Evolutionary conservation across 2,113 vertebrate species (phyloP).

Genomic region (Chionomys nivalis): DNA sequence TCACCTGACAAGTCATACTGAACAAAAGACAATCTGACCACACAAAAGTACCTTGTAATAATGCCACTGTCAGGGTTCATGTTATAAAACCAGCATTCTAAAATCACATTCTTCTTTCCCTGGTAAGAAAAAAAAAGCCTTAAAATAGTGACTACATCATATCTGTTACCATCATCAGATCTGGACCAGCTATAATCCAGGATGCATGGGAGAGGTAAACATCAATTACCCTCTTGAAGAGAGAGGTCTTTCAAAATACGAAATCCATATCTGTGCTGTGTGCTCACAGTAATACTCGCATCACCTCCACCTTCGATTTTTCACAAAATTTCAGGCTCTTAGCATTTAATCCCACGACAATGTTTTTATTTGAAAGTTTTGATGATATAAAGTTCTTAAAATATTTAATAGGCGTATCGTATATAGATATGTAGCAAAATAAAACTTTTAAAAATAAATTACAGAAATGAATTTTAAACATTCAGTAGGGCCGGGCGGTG

Average conservation of each 20-base stretch:
- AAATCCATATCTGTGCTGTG: background rate
- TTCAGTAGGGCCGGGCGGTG: too few species aligned
- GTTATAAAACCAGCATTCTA: background rate
- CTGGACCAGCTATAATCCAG: background rate
- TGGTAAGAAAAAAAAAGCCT: background rate
- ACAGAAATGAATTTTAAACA: slow-evolving; percentile 41
- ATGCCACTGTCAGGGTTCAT: background rate
- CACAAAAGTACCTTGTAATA: background rate
- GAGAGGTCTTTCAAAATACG: background rate
- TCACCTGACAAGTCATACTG: background rate
- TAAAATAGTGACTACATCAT: slow-evolving; percentile 12
- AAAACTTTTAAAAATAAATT: slow-evolving; percentile 45
- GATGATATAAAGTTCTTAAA: background rate
- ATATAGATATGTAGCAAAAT: background rate
- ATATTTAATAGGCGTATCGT: background rate
- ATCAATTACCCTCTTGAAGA: background rate
- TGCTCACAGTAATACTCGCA: background rate
- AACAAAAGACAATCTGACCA: slow-evolving; percentile 18
- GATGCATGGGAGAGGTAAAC: background rate
- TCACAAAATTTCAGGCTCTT: slow-evolving; percentile 4
- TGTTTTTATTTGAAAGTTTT: background rate
- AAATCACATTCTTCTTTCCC: slow-evolving; percentile 33
- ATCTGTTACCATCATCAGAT: background rate
- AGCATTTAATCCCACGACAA: background rate
- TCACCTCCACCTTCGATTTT: slow-evolving; percentile 27